Evolutionary conservation across 2,888 invertebrate genomes (phyloP).

Genomic region (Melinopterus prodromus): DNA sequence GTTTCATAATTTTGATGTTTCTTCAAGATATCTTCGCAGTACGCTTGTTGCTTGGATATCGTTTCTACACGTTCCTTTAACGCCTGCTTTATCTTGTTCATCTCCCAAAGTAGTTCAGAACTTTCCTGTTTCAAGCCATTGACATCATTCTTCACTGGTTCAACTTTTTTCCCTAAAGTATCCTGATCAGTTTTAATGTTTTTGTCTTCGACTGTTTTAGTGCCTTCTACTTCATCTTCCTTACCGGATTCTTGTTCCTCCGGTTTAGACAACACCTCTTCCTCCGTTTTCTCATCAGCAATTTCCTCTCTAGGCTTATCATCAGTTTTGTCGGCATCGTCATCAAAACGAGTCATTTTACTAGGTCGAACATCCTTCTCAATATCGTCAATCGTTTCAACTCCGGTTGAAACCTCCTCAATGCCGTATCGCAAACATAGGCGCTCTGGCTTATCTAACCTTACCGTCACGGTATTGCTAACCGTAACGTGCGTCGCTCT

Average conservation of each 20-base stretch:
- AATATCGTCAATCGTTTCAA: neutral
- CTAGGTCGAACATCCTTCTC: slow-evolving; percentile 16
- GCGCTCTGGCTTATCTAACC: no score
- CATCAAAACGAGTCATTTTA: slow-evolving; percentile 15
- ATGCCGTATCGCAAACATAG: no score
- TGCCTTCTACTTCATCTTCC: no score
- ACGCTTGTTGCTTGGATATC: slow-evolving; percentile 75
- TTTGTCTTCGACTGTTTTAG: no score
- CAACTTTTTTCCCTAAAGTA: slow-evolving; percentile 49
- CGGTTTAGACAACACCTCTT: no score
- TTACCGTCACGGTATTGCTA: no score
- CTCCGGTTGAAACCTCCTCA: no score
- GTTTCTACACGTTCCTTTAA: slow-evolving; percentile 77
- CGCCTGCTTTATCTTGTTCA: slow-evolving; percentile 81
- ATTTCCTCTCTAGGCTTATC: no score
- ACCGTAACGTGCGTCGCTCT: no score
- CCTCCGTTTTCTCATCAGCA: no score
- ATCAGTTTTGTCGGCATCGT: slow-evolving; percentile 22
- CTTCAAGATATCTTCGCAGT: slow-evolving; percentile 66
- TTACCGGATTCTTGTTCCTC: no score
- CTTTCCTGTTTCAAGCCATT: slow-evolving; percentile 66
- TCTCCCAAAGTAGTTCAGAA: slow-evolving; percentile 72
- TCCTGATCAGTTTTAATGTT: no score
- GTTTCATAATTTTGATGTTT: slow-evolving; percentile 67
- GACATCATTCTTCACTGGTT: slow-evolving; percentile 46